Evolutionary conservation across 2,113 vertebrate genomes (phyloP).

Genomic region (Oophaga pumilio): DNA sequence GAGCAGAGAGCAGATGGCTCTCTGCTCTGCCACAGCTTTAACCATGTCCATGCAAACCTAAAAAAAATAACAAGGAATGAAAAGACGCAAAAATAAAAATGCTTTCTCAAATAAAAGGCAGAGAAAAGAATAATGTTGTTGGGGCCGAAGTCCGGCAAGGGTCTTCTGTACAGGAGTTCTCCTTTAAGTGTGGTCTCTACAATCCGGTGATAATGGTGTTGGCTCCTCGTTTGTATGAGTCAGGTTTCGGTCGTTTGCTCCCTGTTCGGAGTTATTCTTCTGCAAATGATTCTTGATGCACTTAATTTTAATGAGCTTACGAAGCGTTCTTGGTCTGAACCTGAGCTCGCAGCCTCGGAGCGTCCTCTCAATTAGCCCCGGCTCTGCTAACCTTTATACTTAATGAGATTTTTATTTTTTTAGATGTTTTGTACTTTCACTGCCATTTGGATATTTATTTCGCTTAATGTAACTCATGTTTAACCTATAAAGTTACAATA

Average conservation of each 20-base stretch:
- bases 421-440: not conserved
- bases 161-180: too few relatives aligned
- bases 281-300: conserved; percentile 43
- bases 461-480: not conserved
- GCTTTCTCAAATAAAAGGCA: too few relatives aligned
- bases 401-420: not conserved
- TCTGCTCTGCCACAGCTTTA: too few relatives aligned
- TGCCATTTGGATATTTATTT: not conserved
- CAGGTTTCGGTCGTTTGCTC: not conserved
- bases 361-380: conserved; percentile 3
- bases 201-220: not conserved
- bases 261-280: not conserved
- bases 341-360: not conserved
- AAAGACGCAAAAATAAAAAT: too few relatives aligned
- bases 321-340: not conserved
- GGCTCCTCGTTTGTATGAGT: not conserved
- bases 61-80: too few relatives aligned
- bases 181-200: not conserved
- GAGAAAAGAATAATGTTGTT: too few relatives aligned
- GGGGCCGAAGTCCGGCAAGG: too few relatives aligned
- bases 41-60: too few relatives aligned
- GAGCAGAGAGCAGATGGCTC: too few relatives aligned
- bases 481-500: not conserved
- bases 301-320: conserved; percentile 39
- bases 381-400: conserved; percentile 6